Evolutionary conservation across 1,140 invertebrate genomes (phyloP).

Genomic region (Apocrypta bakeri): DNA sequence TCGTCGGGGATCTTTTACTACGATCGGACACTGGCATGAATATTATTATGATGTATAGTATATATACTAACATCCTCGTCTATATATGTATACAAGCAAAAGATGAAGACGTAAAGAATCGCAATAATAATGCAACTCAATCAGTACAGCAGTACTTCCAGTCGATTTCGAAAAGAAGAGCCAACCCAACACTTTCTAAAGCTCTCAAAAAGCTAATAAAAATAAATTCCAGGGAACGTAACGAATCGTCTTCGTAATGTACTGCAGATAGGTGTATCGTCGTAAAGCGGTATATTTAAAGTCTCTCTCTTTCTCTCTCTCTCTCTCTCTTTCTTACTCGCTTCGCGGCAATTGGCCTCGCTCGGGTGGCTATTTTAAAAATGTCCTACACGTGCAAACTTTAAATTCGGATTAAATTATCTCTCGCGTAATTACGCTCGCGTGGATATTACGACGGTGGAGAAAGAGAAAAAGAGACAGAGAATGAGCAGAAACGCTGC

Average conservation of each 20-base stretch:
- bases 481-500: not conserved
- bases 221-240: slow-evolving; percentile 27
- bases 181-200: slow-evolving; percentile 31
- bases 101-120: slow-evolving; percentile 29
- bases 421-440: slow-evolving; percentile 10
- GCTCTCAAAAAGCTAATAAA: slow-evolving; percentile 46
- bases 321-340: too few species aligned
- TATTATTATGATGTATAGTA: too few species aligned
- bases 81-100: too few species aligned
- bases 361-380: slow-evolving; percentile 24
- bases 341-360: not conserved
- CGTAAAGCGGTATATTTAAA: slow-evolving; percentile 26
- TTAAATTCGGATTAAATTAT: slow-evolving; percentile 49
- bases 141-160: not conserved
- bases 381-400: slow-evolving; percentile 31
- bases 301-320: not conserved
- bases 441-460: not conserved
- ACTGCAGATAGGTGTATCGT: slow-evolving; percentile 24
- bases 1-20: not conserved
- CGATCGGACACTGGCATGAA: not conserved
- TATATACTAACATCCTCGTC: not conserved
- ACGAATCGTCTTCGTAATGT: slow-evolving; percentile 34
- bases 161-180: slow-evolving; percentile 16
- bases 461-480: not conserved
- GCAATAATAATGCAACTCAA: slow-evolving; percentile 12